Evolutionary conservation across 2,888 invertebrate genomes (phyloP), one percentile per base, ranked within the genome.

Genomic region (Ormyrus labotus): DNA sequence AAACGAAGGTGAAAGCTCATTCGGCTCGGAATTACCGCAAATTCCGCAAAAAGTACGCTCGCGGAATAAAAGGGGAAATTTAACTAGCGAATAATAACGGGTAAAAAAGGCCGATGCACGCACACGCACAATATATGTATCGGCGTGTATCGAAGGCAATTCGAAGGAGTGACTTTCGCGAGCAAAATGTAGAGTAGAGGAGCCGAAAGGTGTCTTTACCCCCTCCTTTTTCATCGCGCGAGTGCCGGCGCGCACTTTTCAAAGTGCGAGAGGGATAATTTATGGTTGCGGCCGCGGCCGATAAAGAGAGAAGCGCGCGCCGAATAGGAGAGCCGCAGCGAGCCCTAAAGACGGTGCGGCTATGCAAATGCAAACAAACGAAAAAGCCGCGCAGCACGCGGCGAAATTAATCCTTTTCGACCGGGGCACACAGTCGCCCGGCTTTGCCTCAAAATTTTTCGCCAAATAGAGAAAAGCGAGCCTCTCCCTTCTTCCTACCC

Each of bases 211-310:
- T 75, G 67, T 57, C 68, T 72, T 77, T 70, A 58, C 58, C 8
- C 48, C 51, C 58, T 57, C 48, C 13, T 65, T 67, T 47, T 67
- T 67, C 58, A 60, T 67, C 67, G 67, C 61, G 73, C 3, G 51
- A 65, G 45, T 65, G 73, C 19, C 50, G 8, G 61, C 60, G 68
- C 69, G 73, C 78, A 73, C 60, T 78, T 57, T 61, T 53, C 47
- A 74, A 74, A 80, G 74, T 70, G 69, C 80, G 61, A 70, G 70
- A 51, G 71, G 75, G 71, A 71, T 71, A 76, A 80, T 76, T 80
- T 76, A 76, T 61, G 75, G 71, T 70, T 76, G 47, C 19, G 65
- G 71, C 34, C 6, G 47, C n/a, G 55, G 34, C 55, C 64, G 64
- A 69, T 63, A 63, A 69, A 65, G 60, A 55, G 68, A 73, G n/a